These are phyloP conservation scores for Drosophila guanche DNA, from an alignment of 1,140 invertebrate genomes.

Conservation along the genomic window DNA sequence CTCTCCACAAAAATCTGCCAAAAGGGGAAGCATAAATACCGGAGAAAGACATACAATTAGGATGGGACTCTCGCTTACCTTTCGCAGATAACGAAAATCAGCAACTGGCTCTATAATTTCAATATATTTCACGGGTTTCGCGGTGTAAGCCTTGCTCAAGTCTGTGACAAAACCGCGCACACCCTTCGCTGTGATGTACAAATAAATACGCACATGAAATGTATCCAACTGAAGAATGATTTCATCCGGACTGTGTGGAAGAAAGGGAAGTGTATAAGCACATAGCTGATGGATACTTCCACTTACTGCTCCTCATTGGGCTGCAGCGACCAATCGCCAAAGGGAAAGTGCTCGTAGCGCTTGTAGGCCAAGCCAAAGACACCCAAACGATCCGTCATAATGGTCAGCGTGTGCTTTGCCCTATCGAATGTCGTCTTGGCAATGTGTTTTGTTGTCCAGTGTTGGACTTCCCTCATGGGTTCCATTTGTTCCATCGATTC, in stretches of 20 bases:
- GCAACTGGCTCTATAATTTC: constrained; percentile 61
- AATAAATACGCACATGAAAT: constrained; percentile 57
- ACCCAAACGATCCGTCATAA: constrained; percentile 70
- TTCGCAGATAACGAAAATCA: constrained; percentile 61
- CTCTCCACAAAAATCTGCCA: constrained; percentile 53
- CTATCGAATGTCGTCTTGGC: constrained; percentile 43
- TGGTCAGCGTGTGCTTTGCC: constrained; percentile 25
- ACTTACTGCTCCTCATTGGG: constrained; percentile 70
- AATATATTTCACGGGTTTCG: constrained; percentile 63
- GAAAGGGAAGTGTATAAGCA: too few relatives aligned
- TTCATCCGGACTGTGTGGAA: constrained; percentile 54
- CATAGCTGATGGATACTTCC: too few relatives aligned
- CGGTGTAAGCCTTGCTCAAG: constrained; percentile 35
- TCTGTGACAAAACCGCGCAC: constrained; percentile 71
- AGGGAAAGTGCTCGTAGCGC: constrained; percentile 78
- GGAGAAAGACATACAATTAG: too few relatives aligned
- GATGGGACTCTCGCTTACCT: constrained; percentile 19
- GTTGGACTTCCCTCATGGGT: constrained; percentile 43
- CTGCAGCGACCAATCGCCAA: constrained; percentile 65
- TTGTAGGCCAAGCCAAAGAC: constrained; percentile 69
- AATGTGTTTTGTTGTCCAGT: constrained; percentile 71
- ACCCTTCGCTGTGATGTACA: constrained; percentile 58
- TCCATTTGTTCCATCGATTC: constrained; percentile 16
- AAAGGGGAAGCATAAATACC: not conserved
- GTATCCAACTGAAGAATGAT: constrained; percentile 64